phyloP scores from a whole-genome alignment of 2,888 invertebrate genomes.

The Trachelus tabidus region DNA sequence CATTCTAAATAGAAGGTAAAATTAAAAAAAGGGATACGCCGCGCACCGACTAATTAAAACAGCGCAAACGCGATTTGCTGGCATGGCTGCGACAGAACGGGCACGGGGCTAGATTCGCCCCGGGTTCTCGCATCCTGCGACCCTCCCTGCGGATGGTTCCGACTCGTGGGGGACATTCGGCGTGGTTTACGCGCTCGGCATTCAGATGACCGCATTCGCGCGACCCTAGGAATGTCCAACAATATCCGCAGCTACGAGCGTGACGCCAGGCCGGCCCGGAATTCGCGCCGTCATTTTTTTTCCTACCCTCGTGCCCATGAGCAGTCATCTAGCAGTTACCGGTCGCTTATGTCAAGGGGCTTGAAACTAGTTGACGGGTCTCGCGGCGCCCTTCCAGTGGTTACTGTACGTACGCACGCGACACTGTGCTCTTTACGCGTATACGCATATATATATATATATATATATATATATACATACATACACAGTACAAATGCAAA shows the following conservation, averaged over 20 bases:
- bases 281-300: constrained; percentile 34
- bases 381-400: neutral
- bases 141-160: constrained; percentile 31
- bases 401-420: neutral
- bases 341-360: neutral
- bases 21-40: neutral
- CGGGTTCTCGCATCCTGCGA: constrained; percentile 26
- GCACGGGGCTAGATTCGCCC: constrained; percentile 51
- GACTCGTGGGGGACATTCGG: constrained; percentile 55
- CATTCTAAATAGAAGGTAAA: neutral
- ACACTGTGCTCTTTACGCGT: neutral
- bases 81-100: constrained; percentile 54
- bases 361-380: neutral
- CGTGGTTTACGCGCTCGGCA: constrained; percentile 64
- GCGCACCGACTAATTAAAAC: constrained; percentile 61
- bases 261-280: constrained; percentile 38
- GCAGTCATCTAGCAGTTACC: neutral
- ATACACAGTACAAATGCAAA: neutral
- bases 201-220: constrained; percentile 64
- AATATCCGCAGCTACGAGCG: constrained; percentile 55
- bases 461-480: constrained; percentile 15
- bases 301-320: neutral
- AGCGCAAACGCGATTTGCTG: constrained; percentile 58
- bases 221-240: constrained; percentile 62
- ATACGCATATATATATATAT: neutral